phyloP scores from a whole-genome alignment of 2,797 vertebrate genomes.

The Anabas testudineus region DNA sequence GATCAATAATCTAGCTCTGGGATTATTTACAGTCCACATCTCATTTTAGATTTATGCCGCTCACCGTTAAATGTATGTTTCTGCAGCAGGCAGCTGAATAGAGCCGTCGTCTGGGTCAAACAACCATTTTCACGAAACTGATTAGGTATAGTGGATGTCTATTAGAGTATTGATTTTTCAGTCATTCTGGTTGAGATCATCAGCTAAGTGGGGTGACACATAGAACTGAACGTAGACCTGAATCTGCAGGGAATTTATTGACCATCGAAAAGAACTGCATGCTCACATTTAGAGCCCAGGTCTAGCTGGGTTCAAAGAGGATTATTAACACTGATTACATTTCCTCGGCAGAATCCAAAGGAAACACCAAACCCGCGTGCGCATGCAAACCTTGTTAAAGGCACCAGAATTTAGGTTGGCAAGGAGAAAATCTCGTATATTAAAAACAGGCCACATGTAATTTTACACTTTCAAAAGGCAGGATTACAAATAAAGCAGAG shows the following conservation, averaged over 20 bases:
- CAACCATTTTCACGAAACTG: constrained; percentile 57
- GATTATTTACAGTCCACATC: constrained; percentile 70
- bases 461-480: background rate
- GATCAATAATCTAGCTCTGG: constrained; percentile 73
- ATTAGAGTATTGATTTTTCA: constrained; percentile 71
- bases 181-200: constrained; percentile 66
- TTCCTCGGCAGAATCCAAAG: constrained; percentile 19
- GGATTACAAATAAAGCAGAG: constrained; percentile 3
- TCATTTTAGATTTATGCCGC: constrained; percentile 56
- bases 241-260: constrained; percentile 53
- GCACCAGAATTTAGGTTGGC: background rate
- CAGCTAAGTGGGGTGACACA: constrained; percentile 62
- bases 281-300: constrained; percentile 25
- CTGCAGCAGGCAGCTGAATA: constrained; percentile 20
- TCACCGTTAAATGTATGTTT: constrained; percentile 49
- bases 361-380: background rate
- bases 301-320: constrained; percentile 10
- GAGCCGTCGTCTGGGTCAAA: constrained; percentile 62
- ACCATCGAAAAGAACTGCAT: constrained; percentile 12
- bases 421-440: background rate
- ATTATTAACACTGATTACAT: constrained; percentile 46
- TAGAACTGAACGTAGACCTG: constrained; percentile 38
- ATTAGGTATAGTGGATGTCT: constrained; percentile 67
- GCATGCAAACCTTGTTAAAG: background rate
- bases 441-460: constrained; percentile 14